A percentile compares a stretch with the other conserved stretches of the same genome.
Conservation (phyloP, 1,140 invertebrate species). For the Leguminivora glycinivorella region DNA sequence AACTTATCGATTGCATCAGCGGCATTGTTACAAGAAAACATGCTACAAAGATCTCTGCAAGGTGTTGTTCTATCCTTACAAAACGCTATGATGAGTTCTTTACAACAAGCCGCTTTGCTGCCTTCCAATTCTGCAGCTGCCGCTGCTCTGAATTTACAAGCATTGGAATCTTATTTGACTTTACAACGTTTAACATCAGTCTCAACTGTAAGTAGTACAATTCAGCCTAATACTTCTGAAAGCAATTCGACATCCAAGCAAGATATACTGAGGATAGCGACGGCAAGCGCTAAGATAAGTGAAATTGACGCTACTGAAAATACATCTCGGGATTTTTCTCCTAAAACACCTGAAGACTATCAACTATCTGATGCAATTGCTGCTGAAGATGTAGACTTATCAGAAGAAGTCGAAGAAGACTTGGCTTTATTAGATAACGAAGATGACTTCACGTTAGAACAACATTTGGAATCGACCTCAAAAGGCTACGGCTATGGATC, state of each 20-base stretch:
- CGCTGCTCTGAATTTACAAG: constrained; percentile 89
- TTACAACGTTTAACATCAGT: constrained; percentile 84
- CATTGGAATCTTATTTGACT: constrained; percentile 89
- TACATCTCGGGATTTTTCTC: constrained; percentile 63
- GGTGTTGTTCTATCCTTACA: constrained; percentile 87
- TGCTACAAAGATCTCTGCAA: constrained; percentile 83
- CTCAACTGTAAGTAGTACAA: constrained; percentile 71
- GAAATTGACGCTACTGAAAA: constrained; percentile 79
- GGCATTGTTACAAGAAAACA: constrained; percentile 78
- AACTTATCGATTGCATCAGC: constrained; percentile 77
- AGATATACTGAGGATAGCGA: constrained; percentile 80
- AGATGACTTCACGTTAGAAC: constrained; percentile 78
- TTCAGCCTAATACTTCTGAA: constrained; percentile 56
- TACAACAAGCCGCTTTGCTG: constrained; percentile 86
- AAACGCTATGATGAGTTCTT: constrained; percentile 86
- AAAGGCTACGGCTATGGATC: constrained; percentile 71
- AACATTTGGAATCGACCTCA: constrained; percentile 74
- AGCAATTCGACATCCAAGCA: constrained; percentile 65
- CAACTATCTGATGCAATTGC: constrained; percentile 72
- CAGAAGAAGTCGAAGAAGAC: constrained; percentile 82
- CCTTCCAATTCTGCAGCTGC: constrained; percentile 88
- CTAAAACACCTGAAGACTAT: constrained; percentile 74
- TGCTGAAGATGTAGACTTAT: constrained; percentile 81
- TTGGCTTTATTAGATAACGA: constrained; percentile 81
- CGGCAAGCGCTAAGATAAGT: constrained; percentile 79